Percentiles rank a stretch among this genome's conserved stretches.
Evolutionary conservation across 2,113 vertebrate genomes (phyloP).

Genomic region (Deroptyus accipitrinus): DNA sequence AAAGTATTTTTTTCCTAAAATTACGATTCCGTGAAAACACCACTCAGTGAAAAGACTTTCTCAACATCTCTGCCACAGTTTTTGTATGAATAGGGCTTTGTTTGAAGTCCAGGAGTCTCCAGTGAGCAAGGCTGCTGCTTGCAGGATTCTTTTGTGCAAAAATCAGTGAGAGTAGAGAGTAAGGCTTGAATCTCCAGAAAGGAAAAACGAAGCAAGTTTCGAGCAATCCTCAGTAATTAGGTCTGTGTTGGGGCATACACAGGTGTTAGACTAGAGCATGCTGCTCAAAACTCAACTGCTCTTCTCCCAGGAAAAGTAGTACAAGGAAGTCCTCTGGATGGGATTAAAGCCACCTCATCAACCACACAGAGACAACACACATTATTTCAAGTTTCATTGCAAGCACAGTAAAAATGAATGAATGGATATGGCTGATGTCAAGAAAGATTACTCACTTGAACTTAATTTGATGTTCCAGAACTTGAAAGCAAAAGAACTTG

Average conservation of each 20-base stretch:
- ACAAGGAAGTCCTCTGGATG: not conserved
- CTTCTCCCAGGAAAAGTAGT: not conserved
- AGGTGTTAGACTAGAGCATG: not conserved
- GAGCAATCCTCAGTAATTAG: not conserved
- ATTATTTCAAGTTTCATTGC: not conserved
- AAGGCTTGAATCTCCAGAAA: not conserved
- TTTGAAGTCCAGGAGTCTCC: not conserved
- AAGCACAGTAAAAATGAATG: not conserved
- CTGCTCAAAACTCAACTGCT: not conserved
- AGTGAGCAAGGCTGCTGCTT: not conserved
- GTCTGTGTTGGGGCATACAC: not conserved
- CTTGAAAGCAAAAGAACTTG: constrained; percentile 99
- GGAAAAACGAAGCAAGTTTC: not conserved
- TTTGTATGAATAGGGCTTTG: constrained; percentile 14
- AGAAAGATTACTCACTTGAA: constrained; percentile 84
- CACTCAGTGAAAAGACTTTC: not conserved
- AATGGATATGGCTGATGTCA: not conserved
- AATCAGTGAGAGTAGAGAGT: not conserved
- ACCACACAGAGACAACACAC: not conserved
- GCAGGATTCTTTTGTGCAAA: not conserved
- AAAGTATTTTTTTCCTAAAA: not conserved
- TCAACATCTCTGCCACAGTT: not conserved
- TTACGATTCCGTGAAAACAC: not conserved
- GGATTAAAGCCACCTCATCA: not conserved
- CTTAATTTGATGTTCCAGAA: constrained; percentile 96